Percentiles rank a stretch among this genome's conserved stretches.
phyloP scores from a whole-genome alignment of 2,888 invertebrate genomes.

The Napeogenes sylphis region DNA sequence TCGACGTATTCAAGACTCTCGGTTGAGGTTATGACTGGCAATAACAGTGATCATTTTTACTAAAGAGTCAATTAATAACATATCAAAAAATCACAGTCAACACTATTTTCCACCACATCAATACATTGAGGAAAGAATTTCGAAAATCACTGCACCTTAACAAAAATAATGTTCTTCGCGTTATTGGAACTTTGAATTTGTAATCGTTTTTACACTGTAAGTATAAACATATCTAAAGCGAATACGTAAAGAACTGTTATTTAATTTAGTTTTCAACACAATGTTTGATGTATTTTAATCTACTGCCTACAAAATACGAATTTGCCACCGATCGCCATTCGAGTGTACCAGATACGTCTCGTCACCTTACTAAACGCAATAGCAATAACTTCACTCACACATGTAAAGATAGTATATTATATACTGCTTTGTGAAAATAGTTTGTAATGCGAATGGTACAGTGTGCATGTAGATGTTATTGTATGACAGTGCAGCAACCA shows the following conservation, averaged over 20 bases:
- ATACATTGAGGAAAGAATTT: slow-evolving; percentile 36
- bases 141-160: slow-evolving; percentile 53
- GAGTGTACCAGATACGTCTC: slow-evolving; percentile 31
- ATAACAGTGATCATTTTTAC: slow-evolving; percentile 57
- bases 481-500: slow-evolving; percentile 49
- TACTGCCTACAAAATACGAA: slow-evolving; percentile 29
- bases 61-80: slow-evolving; percentile 47
- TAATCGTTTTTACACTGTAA: slow-evolving; percentile 21
- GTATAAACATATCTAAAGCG: slow-evolving; percentile 13
- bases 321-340: slow-evolving; percentile 36
- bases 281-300: slow-evolving; percentile 18
- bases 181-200: slow-evolving; percentile 38
- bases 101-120: slow-evolving; percentile 38
- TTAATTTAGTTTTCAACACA: slow-evolving; percentile 5
- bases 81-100: slow-evolving; percentile 39
- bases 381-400: slow-evolving; percentile 28
- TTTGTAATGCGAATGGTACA: slow-evolving; percentile 37
- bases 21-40: slow-evolving; percentile 68
- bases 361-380: slow-evolving; percentile 37
- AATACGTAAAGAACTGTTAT: slow-evolving; percentile 16
- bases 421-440: slow-evolving; percentile 46
- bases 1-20: slow-evolving; percentile 65
- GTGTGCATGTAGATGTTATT: slow-evolving; percentile 58
- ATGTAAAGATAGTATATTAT: slow-evolving; percentile 30
- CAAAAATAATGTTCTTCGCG: slow-evolving; percentile 50